Percentiles rank a stretch among this genome's conserved stretches.
phyloP scores from a whole-genome alignment of 2,113 vertebrate species.

The Malurus alboscapulatus region DNA sequence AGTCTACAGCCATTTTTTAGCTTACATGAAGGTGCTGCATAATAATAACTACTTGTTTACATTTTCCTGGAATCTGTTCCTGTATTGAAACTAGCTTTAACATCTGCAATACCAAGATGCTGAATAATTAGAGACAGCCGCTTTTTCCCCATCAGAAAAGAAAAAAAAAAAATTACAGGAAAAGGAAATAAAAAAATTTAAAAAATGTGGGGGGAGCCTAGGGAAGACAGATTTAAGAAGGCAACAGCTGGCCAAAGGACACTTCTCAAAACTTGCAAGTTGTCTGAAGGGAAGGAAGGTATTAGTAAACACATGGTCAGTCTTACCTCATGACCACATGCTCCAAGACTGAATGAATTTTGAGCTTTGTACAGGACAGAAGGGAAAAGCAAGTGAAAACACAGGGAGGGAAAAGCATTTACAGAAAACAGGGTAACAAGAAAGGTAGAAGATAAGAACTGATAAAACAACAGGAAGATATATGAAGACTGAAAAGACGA shows the following conservation, averaged over 20 bases:
- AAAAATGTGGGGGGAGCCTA: too few relatives aligned
- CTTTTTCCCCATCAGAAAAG: not conserved
- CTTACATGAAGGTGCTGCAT: not conserved
- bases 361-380: not conserved
- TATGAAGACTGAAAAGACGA: not conserved
- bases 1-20: not conserved
- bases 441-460: not conserved
- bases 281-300: not conserved
- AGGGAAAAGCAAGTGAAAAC: not conserved
- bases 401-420: not conserved
- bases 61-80: not conserved
- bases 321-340: not conserved
- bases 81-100: not conserved
- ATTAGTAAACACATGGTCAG: not conserved
- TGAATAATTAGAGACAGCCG: not conserved
- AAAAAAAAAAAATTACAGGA: not conserved
- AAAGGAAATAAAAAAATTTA: not conserved
- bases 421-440: not conserved
- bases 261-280: not conserved
- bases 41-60: not conserved
- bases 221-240: not conserved
- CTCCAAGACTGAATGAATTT: not conserved
- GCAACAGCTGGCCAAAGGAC: not conserved
- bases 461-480: not conserved
- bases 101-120: not conserved